Conservation (phyloP, 2,797 vertebrate species). For the Acomys russatus region DNA sequence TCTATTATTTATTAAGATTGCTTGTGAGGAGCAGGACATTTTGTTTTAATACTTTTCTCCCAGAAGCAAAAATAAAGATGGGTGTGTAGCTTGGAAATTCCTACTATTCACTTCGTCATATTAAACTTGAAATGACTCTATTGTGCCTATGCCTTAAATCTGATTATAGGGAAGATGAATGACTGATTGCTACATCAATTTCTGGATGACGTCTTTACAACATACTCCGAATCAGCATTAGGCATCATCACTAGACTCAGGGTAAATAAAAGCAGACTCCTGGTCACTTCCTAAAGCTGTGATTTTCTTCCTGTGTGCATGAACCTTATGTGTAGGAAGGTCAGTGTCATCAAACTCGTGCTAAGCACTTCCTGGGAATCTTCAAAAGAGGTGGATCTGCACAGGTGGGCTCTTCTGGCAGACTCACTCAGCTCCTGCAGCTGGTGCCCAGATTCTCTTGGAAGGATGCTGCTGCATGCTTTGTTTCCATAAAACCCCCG, state of each 20-base stretch:
- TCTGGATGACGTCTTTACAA: background rate
- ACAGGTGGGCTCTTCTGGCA: background rate
- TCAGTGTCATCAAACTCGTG: background rate
- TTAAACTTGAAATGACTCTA: conserved; percentile 47
- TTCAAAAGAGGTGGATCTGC: background rate
- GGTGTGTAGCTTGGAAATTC: conserved; percentile 27
- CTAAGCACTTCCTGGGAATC: background rate
- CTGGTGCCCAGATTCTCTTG: background rate
- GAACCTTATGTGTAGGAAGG: background rate
- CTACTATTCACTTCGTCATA: conserved; percentile 26
- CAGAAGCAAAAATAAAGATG: background rate
- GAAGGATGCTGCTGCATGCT: background rate
- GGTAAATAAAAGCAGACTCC: background rate
- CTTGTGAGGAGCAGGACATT: background rate
- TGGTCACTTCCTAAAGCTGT: background rate
- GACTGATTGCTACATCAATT: background rate
- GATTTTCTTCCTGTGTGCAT: background rate
- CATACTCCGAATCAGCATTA: background rate
- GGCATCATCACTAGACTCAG: background rate
- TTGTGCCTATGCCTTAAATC: background rate
- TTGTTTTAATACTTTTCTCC: conserved; percentile 45
- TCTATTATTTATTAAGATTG: conserved; percentile 31
- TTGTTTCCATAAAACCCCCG: no score
- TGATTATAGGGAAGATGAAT: background rate
- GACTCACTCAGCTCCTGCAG: background rate